Conservation (phyloP, 2,888 invertebrate species). For the Agrotis clavis region DNA sequence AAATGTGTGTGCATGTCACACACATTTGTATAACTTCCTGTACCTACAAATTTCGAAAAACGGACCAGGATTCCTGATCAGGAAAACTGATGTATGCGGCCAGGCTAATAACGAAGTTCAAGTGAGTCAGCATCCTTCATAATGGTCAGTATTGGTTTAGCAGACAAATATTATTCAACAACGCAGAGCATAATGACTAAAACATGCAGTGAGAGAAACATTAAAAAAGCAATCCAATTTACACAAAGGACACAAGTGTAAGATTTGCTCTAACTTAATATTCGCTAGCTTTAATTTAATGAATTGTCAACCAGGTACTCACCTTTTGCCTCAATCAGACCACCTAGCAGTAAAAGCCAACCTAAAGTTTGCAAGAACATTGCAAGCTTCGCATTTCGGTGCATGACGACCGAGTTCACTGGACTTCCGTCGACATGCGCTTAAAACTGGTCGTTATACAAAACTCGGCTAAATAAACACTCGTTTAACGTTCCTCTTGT, state of each 20-base stretch:
- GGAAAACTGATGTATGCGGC: too few relatives aligned
- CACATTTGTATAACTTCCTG: too few relatives aligned
- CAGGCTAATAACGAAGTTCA: neutral
- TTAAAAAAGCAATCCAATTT: neutral
- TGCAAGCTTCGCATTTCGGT: conserved; percentile 72
- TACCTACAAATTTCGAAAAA: too few relatives aligned
- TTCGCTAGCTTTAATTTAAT: conserved; percentile 47
- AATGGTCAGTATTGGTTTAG: conserved; percentile 19
- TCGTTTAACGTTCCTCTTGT: conserved; percentile 74
- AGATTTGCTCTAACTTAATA: conserved; percentile 31
- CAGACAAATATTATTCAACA: conserved; percentile 19
- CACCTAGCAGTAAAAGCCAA: conserved; percentile 60
- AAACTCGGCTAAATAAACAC: conserved; percentile 73
- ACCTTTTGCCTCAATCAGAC: conserved; percentile 67
- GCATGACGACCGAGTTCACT: conserved; percentile 74
- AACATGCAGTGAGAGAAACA: conserved; percentile 28
- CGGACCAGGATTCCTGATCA: too few relatives aligned
- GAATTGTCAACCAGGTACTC: conserved; percentile 64
- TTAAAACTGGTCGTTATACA: conserved; percentile 76
- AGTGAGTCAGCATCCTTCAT: neutral
- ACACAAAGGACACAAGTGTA: conserved; percentile 7
- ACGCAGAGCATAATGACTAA: conserved; percentile 47
- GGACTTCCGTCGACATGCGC: conserved; percentile 71
- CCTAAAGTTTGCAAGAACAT: conserved; percentile 67
- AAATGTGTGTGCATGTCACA: too few relatives aligned